These are phyloP conservation scores for Zosterops pallidus DNA, from an alignment of 2,113 vertebrate species.

Conservation along the genomic window DNA sequence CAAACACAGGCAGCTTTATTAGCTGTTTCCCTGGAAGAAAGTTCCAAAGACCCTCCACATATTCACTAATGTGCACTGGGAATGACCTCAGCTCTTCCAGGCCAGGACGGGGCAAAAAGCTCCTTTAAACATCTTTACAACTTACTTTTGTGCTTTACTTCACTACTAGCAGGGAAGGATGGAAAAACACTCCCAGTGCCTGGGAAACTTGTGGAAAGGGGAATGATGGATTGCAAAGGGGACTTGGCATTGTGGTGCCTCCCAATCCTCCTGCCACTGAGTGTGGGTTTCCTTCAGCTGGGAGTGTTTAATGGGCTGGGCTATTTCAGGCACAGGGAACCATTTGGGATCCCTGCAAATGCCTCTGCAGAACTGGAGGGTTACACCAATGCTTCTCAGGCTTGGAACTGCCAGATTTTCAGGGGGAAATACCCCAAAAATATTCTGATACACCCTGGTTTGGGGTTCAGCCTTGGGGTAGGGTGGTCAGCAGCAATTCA, in stretches of 20 bases:
- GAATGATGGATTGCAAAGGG: slow-evolving; percentile 1
- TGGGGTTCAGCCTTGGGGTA: background rate
- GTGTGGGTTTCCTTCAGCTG: background rate
- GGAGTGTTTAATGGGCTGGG: background rate
- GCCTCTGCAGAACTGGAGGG: background rate
- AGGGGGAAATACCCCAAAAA: too few species aligned
- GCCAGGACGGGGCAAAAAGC: slow-evolving; percentile 34
- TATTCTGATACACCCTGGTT: accelerated
- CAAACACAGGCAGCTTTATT: slow-evolving; percentile 71
- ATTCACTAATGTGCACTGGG: slow-evolving; percentile 63
- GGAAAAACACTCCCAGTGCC: slow-evolving; percentile 12
- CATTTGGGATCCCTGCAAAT: background rate
- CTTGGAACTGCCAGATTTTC: background rate
- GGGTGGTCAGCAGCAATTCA: background rate
- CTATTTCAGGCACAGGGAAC: background rate
- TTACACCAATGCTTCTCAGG: background rate
- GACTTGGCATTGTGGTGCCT: background rate
- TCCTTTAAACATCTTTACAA: slow-evolving; percentile 34
- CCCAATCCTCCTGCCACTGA: background rate
- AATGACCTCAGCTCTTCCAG: slow-evolving; percentile 49
- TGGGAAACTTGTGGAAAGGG: background rate
- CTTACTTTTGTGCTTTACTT: slow-evolving; percentile 19
- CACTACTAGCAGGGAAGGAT: slow-evolving; percentile 6
- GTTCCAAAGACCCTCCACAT: slow-evolving; percentile 63
- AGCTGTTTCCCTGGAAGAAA: slow-evolving; percentile 73